Base-by-base conservation (phyloP, 2,888 invertebrate species). In the Tenthredo scrophulariae region DNA sequence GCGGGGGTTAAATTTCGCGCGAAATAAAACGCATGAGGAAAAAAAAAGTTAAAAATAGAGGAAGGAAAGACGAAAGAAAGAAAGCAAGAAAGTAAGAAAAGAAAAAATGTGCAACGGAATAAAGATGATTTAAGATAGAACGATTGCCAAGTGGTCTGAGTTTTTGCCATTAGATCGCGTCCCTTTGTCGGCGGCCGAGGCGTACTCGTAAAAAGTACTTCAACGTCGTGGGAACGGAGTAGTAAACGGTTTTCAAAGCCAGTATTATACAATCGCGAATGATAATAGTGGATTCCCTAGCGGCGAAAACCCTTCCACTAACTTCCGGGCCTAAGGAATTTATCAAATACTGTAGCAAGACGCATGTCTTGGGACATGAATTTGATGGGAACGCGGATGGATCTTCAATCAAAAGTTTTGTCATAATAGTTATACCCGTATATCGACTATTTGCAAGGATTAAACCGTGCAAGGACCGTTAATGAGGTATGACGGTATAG, bases 151-250 rank as follows among this genome's bases (percentile, higher is more conserved):
- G 80, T 80, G 62, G 80, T 40, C 80, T 37, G 80, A 80, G 80
- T 80, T 80, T 80, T 80, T 80, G 80, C 80, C 80, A 80, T 80
- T 80, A 80, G 80, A 80, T 80, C 80, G 37, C 80, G 80, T 80
- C 58, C 80, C 80, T 80, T 80, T 80, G 80, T 80, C 80, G 80
- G 80, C 80, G 37, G 15, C n/a, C 33, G 67, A 67, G 80, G 80
- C 80, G 58, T 80, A 80, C 58, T 62, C 80, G 80, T 62, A 80
- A 80, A 80, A 80, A 80, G 80, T 80, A 80, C 62, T 50, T 54
- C 15, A 80, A 80, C 80, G 80, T 80, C 80, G 80, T 80, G 80
- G 80, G 80, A 80, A 80, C 80, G 80, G 50, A 80, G 80, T 50
- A 80, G 40, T 80, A 80, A 80, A 80, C 80, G 58, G 62, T 80